A percentile compares a stretch with the other conserved stretches of the same genome.
phyloP scores from a whole-genome alignment of 2,888 invertebrate genomes.

The Patella depressa region DNA sequence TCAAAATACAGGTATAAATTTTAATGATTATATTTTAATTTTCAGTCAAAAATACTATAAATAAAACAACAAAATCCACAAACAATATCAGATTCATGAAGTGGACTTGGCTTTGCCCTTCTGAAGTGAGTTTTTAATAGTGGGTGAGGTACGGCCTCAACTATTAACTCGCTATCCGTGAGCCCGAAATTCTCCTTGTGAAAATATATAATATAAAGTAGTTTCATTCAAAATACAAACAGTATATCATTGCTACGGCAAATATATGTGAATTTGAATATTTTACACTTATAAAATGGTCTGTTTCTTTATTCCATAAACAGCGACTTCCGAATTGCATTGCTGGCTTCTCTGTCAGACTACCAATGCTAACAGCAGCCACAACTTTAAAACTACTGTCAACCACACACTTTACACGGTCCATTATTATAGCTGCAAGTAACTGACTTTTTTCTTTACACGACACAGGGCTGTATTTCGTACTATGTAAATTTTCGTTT shows the following conservation, averaged over 20 bases:
- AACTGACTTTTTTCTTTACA: conserved; percentile 4
- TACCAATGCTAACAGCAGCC: conserved; percentile 64
- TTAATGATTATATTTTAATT: no score
- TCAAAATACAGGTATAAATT: no score
- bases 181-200: no score
- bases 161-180: no score
- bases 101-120: no score
- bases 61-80: no score
- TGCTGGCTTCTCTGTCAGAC: conserved; percentile 58
- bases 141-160: no score
- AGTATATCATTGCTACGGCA: conserved; percentile 66
- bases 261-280: conserved; percentile 63
- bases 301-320: conserved; percentile 65
- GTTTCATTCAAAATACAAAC: conserved; percentile 52
- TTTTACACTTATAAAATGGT: conserved; percentile 65
- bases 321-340: conserved; percentile 67
- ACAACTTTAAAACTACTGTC: conserved; percentile 51
- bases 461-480: not conserved
- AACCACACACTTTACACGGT: not conserved
- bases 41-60: no score
- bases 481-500: not conserved
- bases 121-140: no score
- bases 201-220: no score
- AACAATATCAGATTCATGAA: no score
- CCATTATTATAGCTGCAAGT: not conserved